Evolutionary conservation across 2,888 invertebrate genomes (phyloP), one percentile per base, ranked within the genome.

Genomic region (Bugulina stolonifera): DNA sequence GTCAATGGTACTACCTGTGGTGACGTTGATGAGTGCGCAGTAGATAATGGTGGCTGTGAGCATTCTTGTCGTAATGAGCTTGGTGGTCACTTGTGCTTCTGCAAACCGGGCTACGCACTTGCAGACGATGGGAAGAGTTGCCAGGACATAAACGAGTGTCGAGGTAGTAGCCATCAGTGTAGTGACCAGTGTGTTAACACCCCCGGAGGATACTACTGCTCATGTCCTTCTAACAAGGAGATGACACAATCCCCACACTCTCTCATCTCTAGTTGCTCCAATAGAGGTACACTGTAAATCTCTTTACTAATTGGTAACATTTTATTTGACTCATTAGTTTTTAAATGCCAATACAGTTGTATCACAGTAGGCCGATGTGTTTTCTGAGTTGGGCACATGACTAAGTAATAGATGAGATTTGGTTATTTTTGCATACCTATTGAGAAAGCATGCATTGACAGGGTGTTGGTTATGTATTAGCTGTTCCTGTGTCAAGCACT

Each of bases 111-210:
- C 27, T 64, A 64, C 32, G 32, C 29, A 32, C 64, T 64, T 27
- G 5, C 27, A n/a, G 34, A 34, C n/a, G 32, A 64, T 32, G 64
- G 64, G 18, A 27, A 27, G 18, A 34, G 64, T 10, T 64, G 64
- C n/a, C 32, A 27, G 27, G 70, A 70, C 43, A 70, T 70, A 5
- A 52, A 70, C 25, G 70, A 70, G 29, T 70, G 70, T 29, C 29
- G 29, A 23, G 70, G 32, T 2, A 54, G 32, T n/a, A 52, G 5
- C 3, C 29, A 43, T 23, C 25, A 32, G 14, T 70, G 70, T 52
- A 54, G 52, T 23, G 27, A 70, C 32, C 18, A 29, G n/a, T 70
- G 70, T 29, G 70, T 70, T 10, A 70, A 70, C 70, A 70, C 70
- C 23, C 5, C 25, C 3, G 70, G 70, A 23, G 70, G 70, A 10